Evolutionary conservation across 1,140 invertebrate genomes (phyloP), one percentile per base, ranked within the genome.

Genomic region (Scaptomyza graminum): DNA sequence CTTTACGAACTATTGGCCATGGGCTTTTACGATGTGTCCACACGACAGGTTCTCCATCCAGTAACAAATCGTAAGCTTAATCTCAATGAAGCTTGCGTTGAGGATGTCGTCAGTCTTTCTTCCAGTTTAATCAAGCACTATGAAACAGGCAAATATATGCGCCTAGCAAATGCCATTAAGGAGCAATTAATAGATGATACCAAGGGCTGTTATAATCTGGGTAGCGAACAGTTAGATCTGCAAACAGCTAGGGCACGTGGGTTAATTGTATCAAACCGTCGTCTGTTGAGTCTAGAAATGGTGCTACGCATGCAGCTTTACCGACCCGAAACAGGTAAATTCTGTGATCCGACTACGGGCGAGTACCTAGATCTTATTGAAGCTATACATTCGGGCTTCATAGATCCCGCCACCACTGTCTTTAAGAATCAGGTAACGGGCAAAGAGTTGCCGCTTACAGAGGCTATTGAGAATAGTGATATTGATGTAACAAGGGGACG

Each of bases 1-100:
- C 91, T 99, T 2, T 96, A 97, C 75, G 96, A 98, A 90, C 94
- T 95, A 9, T 91, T 99, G 37, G 92, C 94, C 47, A 96, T 97
- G 94, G 95, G 96, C 64, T 94, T 98, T 73, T 97, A 97, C 89
- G 94, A 97, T 74, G 90, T 93, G 2, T 92, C 94, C 22, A 94
- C 95, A 49, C 94, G 95, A 12, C 93, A 94, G 70, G 96, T 99
- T 83, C 93, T 96, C 8, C 96, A 98, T 92, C 97, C 98, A 1
- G 94, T 95, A 1, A 96, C 94, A 13, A 96, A 96, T 34, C 94
- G 95, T 74, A 94, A 94, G 85, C 93, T 97, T 3, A 95, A 95
- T n/a, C 91, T 99, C 2, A 94, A 95, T 71, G 95, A 96, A 74
- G 95, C 97, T 9, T 94, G 96, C 69, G 93, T 94, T 43, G 94